Evolutionary conservation across 1,140 invertebrate species (phyloP), one percentile per base, ranked within the genome.

Genomic region (Drosophila willistoni): DNA sequence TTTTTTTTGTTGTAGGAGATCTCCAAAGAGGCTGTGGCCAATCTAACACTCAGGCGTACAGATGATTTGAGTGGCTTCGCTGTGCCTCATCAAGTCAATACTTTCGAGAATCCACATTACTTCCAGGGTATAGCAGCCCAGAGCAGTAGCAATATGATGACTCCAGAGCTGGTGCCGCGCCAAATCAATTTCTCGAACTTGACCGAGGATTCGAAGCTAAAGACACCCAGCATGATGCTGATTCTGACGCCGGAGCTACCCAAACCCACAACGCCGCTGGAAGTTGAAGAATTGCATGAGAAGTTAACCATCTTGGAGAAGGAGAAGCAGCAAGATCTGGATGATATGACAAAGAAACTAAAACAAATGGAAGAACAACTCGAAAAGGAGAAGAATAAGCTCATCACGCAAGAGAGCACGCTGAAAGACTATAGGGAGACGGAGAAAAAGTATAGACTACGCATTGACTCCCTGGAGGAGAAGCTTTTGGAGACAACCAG

Each of bases 181-280:
- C 90, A 92, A 22, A 92, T 92, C 1, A 90, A 92, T 42, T 92
- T 92, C 69, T 92, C 91, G 2, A 90, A 82, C 25, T 64, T 91
- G 12, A 86, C 77, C 2, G 90, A 92, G 42, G 90, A 92, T 42
- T 91, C 91, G 3, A 91, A 94, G 47, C 69, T 94, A 0, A 92
- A 93, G 59, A 93, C 82, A 70, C 92, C 57, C 87, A 73, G 81
- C 19, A 7, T 90, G 34, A 13, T 90, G 44, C 17, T 51, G 3
- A 64, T 80, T 73, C 79, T 93, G 25, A 92, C 92, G 10, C 86
- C 86, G 0, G 86, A 82, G 13, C 19, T 87, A 64, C 82, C 84
- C 10, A 73, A 71, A 13, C 54, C 84, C 0, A 17, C 41, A 7
- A 68, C 68, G 0, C 67, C 83, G 1, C 65, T 79, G 0, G 79